phyloP scores from a whole-genome alignment of 2,797 vertebrate species.

The Glyptemys insculpta region DNA sequence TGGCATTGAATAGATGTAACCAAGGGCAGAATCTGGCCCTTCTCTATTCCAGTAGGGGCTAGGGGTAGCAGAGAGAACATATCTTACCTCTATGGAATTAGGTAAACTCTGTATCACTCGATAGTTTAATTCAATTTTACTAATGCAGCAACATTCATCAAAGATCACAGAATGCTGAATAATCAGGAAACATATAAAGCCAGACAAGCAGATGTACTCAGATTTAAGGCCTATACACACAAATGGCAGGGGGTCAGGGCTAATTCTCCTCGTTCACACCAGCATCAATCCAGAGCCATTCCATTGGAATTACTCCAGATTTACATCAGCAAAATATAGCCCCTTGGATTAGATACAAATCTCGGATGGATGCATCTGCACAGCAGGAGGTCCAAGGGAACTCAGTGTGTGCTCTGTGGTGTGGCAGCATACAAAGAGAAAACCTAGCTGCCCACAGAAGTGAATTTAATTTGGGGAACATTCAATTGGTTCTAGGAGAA shows the following conservation, averaged over 20 bases:
- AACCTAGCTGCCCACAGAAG: neutral
- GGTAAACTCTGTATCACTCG: constrained; percentile 72
- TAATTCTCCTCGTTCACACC: neutral
- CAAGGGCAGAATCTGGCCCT: constrained; percentile 29
- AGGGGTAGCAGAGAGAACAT: constrained; percentile 62
- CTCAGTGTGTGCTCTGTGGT: neutral
- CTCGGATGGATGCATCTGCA: neutral
- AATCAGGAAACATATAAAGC: constrained; percentile 65
- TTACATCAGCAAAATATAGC: fast-evolving
- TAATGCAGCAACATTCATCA: constrained; percentile 73
- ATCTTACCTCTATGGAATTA: constrained; percentile 20
- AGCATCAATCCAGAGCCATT: constrained; percentile 4
- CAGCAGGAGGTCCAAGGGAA: neutral
- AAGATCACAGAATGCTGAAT: constrained; percentile 76
- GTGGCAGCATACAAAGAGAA: neutral
- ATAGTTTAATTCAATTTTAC: constrained; percentile 69
- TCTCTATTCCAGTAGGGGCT: constrained; percentile 53
- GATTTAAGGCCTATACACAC: constrained; percentile 67
- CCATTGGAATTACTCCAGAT: neutral
- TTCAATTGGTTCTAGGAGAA: constrained; percentile 46
- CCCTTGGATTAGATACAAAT: constrained; percentile 17
- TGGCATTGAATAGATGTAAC: constrained; percentile 63
- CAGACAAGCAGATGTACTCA: constrained; percentile 72
- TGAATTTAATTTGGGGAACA: constrained; percentile 46
- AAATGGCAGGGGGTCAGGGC: constrained; percentile 56